Evolutionary conservation across 2,113 vertebrate species (phyloP), one percentile per base, ranked within the genome.

Genomic region (Sinosuthora webbiana): DNA sequence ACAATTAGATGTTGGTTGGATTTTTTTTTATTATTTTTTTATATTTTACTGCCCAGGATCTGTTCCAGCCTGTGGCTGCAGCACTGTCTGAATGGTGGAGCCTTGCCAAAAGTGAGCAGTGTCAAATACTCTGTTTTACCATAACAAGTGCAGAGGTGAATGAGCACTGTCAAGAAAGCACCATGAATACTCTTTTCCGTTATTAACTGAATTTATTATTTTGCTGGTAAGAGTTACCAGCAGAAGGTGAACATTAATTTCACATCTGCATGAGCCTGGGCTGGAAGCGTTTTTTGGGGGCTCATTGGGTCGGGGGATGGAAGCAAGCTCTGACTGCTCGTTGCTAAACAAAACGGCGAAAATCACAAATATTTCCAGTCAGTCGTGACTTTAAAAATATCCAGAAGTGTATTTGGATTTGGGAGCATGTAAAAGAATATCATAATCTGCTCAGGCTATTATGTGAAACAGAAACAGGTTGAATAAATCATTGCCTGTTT

Each of bases 71-170:
- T 83, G 94, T 94, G 96, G 93, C 94, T 95, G 95, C 86, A 73
- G 92, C 87, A 92, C 91, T 95, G 49, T 95, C 94, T 97, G 96
- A 94, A 95, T 55, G 57, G 94, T 96, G 97, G 97, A 97, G 94
- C 87, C 60, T 83, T 95, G 97, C 57, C 50, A 97, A 89, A 94
- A 92, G 79, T 19, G 56, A 95, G 79, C 75, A 91, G 87, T 83
- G 81, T 91, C 11, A 44, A 95, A 94, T 93, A 55, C 90, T 90
- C 94, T 97, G 86, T 88, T 94, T 93, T 90, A 80, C 94, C 90
- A 82, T 91, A 92, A 96, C 93, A 97, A 95, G 88, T 92, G 94
- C 83, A 90, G 95, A 97, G 88, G 44, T 89, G 89, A 96, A 90
- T 42, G 68, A 94, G 57, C 0, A 8, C 70, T 84, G 80, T 85